Conservation (phyloP, 2,888 invertebrate genomes). For the Lithophane socia region DNA sequence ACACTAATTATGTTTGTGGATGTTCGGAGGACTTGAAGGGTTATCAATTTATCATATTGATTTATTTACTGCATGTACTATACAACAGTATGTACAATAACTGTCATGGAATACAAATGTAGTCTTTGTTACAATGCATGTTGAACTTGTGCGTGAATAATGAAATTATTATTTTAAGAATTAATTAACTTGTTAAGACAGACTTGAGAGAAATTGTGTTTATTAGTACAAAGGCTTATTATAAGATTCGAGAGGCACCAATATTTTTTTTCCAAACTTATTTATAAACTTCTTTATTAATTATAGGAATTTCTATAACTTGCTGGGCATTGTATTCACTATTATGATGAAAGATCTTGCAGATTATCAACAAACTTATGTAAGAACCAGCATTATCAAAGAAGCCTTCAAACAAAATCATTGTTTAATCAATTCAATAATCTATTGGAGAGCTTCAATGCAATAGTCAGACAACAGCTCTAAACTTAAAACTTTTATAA, state of each 20-base stretch:
- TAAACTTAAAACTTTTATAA: not conserved
- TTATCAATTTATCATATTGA: conserved; percentile 47
- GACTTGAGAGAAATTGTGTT: not conserved
- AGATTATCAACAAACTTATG: not conserved
- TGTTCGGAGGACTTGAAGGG: conserved; percentile 35
- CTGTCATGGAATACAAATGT: conserved; percentile 9
- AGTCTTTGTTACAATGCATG: not conserved
- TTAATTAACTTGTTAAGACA: not conserved
- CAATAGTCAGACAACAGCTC: not conserved
- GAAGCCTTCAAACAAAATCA: not conserved
- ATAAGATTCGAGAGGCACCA: not conserved
- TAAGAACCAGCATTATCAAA: no score
- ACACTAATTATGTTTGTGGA: conserved; percentile 40
- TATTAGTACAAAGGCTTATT: not conserved
- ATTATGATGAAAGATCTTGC: not conserved
- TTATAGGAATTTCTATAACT: not conserved
- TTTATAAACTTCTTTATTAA: not conserved
- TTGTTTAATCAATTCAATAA: not conserved
- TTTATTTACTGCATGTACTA: conserved; percentile 24
- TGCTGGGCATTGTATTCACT: not conserved
- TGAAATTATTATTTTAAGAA: not conserved
- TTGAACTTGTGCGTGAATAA: not conserved
- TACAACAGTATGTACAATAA: conserved; percentile 6
- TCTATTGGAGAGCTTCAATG: not conserved
- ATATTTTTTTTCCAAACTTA: not conserved